These are phyloP conservation scores for Scelioninae gen. 2 DNA, from an alignment of 2,888 invertebrate species.

Conservation along the genomic window DNA sequence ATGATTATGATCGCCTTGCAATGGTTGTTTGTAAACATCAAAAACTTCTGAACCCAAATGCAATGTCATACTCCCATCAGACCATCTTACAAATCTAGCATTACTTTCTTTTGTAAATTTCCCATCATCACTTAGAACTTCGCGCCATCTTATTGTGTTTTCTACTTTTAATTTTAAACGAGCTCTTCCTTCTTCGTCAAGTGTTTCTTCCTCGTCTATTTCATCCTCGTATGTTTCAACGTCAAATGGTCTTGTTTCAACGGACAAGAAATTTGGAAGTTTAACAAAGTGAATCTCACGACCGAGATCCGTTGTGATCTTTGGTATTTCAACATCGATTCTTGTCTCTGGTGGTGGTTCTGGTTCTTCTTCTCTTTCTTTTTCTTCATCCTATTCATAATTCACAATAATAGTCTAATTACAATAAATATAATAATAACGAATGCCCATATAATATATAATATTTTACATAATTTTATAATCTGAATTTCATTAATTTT, in stretches of 20 bases:
- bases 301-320: conserved; percentile 94
- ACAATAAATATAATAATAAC: too few relatives aligned
- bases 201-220: conserved; percentile 97
- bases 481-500: too few relatives aligned
- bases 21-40: conserved; percentile 95
- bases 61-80: conserved; percentile 97
- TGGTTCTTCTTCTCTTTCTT: conserved; percentile 84
- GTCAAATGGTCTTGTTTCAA: conserved; percentile 97
- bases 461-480: background rate
- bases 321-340: conserved; percentile 97
- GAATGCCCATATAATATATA: too few relatives aligned
- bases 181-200: conserved; percentile 98
- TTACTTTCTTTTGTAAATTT: conserved; percentile 93
- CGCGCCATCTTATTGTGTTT: conserved; percentile 97
- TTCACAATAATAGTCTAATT: too few relatives aligned
- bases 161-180: conserved; percentile 95
- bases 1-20: conserved; percentile 97
- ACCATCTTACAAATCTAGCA: conserved; percentile 96
- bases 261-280: conserved; percentile 97
- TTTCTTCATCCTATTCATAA: conserved; percentile 76
- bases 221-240: conserved; percentile 97
- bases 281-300: conserved; percentile 96
- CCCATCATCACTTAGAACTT: conserved; percentile 87
- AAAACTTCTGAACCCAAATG: conserved; percentile 98
- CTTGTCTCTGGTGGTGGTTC: conserved; percentile 93